Conservation (phyloP, 2,113 vertebrate species). For the Psophia crepitans region DNA sequence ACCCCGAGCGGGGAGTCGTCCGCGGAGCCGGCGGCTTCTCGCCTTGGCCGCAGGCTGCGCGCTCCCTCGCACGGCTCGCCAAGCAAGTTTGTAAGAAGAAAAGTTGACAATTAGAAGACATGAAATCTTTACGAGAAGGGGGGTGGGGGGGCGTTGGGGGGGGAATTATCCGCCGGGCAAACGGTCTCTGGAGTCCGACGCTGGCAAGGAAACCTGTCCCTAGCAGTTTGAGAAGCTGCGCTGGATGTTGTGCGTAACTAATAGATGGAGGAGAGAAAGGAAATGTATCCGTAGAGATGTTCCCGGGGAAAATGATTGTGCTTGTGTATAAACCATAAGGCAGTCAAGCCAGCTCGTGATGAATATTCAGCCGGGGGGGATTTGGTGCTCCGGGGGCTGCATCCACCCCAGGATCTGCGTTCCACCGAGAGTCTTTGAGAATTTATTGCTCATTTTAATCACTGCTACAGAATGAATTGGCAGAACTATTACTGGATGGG, state of each 20-base stretch:
- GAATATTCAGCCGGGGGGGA: constrained; percentile 74
- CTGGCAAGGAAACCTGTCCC: not conserved
- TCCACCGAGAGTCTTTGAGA: constrained; percentile 70
- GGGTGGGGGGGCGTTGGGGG: not conserved
- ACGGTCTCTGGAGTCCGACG: not conserved
- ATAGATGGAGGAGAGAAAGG: constrained; percentile 16
- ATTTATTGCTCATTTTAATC: constrained; percentile 83
- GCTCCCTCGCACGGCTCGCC: not conserved
- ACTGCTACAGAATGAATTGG: constrained; percentile 76
- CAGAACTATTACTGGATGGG: constrained; percentile 58
- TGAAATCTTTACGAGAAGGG: not conserved
- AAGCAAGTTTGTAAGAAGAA: not conserved
- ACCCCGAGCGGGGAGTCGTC: not conserved
- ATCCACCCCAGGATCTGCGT: constrained; percentile 34
- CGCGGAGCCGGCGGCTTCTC: not conserved
- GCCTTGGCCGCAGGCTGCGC: too few relatives aligned
- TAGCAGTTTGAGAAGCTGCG: not conserved
- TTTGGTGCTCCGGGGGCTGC: constrained; percentile 16
- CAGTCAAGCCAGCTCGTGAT: constrained; percentile 63
- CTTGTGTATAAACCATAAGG: constrained; percentile 60
- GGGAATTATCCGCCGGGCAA: not conserved
- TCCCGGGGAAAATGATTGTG: not conserved
- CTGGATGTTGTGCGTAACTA: constrained; percentile 44
- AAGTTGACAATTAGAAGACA: not conserved
- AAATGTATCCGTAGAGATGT: constrained; percentile 42